Base-by-base conservation (phyloP, 2,888 invertebrate species). In the Nomada ruficornis region DNA sequence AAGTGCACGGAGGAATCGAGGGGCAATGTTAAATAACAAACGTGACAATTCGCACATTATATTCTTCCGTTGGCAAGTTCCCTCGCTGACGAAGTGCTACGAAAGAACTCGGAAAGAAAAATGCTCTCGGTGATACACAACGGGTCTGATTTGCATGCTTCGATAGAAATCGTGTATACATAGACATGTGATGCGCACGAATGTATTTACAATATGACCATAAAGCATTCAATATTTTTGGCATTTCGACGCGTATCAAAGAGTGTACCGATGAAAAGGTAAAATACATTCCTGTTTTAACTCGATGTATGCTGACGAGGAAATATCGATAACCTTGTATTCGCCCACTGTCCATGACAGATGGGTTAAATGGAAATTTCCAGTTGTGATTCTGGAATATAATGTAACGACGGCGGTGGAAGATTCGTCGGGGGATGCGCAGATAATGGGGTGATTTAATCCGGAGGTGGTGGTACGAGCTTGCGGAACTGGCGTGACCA, bases 371-470 rank as follows among this genome's bases (percentile, higher is more conserved):
- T 76, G 29, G 52, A 77, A 72, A 80, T 68, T 80, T 62, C 55
- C 57, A 70, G 57, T 52, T 70, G 63, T 52, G 50, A 47, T 68
- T 47, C 62, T 47, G 52, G 44, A 69, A 54, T 60, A 63, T 72
- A 72, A 72, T 63, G 57, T 68, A 68, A 68, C 62, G 67, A 72
- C 47, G 54, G 36, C 42, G 20, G 29, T 20, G 52, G 76, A 82
- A 68, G 64, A 73, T 59, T 73, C n/a, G 67, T 77, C 36, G 73
- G 73, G 77, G 63, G 71, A 62, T 67, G 71, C 75, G 73, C 50
- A 72, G 52, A 76, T 87, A 81, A 87, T 86, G 50, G 76, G 77
- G 84, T 81, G 87, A 86, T 86, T 86, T 86, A 86, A 86, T 80
- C 81, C 77, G 87, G 74, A 80, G 87, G 76, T 75, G 80, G 80